A percentile compares a stretch with the other conserved stretches of the same genome.
These are phyloP conservation scores for Mastigias papua DNA, from an alignment of 30 jellyfish, hydroid and myxozoan genomes.

Conservation along the genomic window DNA sequence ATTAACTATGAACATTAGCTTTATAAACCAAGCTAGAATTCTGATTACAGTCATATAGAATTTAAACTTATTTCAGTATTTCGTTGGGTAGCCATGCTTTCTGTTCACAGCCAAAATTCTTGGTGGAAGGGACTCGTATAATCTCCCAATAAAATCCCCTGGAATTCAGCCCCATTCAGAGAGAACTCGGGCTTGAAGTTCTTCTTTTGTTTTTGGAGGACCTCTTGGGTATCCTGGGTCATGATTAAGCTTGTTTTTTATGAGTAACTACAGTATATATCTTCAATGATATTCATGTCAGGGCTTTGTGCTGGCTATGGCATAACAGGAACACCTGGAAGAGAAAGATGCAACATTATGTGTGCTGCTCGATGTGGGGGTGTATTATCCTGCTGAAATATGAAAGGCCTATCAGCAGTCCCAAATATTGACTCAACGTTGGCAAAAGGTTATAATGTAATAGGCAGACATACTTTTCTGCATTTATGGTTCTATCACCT, in stretches of 20 bases:
- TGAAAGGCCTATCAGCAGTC: constrained; percentile 9
- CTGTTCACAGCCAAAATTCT: constrained; percentile 5
- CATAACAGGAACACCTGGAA: background rate
- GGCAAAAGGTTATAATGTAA: background rate
- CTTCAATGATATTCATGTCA: constrained; percentile 41
- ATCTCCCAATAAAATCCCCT: background rate
- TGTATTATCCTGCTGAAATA: constrained; percentile 63
- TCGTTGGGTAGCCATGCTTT: constrained; percentile 35
- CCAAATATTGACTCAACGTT: constrained; percentile 19
- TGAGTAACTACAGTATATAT: constrained; percentile 13
- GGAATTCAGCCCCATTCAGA: constrained; percentile 29
- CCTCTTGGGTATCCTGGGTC: background rate
- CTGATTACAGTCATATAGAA: background rate
- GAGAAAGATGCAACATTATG: background rate
- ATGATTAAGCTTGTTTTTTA: background rate
- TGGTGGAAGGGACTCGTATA: constrained; percentile 36
- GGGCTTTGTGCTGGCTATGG: constrained; percentile 54
- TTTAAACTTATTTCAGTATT: constrained; percentile 20
- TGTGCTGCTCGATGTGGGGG: constrained; percentile 4
- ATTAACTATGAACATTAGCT: background rate
- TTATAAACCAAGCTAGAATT: background rate
- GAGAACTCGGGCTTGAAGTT: background rate
- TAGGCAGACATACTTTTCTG: background rate
- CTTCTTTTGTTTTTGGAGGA: background rate
- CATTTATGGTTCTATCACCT: constrained; percentile 6